Base-by-base conservation (phyloP, 2,888 invertebrate genomes). In the Lithodes maja region DNA sequence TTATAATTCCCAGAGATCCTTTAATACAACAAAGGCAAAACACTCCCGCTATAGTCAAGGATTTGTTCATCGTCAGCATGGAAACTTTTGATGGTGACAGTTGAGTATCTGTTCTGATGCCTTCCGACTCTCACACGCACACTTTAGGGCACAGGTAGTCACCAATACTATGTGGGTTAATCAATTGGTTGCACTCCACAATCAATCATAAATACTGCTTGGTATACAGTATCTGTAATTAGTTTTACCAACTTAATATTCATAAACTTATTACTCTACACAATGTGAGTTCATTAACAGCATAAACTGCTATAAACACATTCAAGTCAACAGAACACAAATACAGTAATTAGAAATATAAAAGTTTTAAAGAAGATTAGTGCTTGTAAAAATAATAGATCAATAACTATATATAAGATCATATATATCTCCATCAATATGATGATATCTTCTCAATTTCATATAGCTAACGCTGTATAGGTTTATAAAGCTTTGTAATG, bases 81-180 rank as follows among this genome's bases (percentile, higher is more conserved):
- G 82, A 82, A 82, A 82, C 17, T 69, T 82, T 82, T 82, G 82
- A 82, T 69, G 52, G 68, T 69, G 49, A 82, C 82, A 82, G 82
- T 82, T 82, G 50, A 82, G 82, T 82, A 82, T 50, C 82, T 49
- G 69, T 68, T 69, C 82, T 82, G 82, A 69, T 82, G 82, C 82
- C 69, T 82, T 50, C 82, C 33, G 52, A 82, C 82, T 68, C n/a
- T 3, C 53, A 79, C 12, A 79, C 3, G 53, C 53, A 15, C 9
- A 77, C n/a, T 9, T 49, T 52, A 49, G 9, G 50, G 12, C 5
- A 77, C 17, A 17, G 17, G 7, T n/a, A 75, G 7, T 75, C 75
- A 75, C 17, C 53, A 78, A 50, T 49, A 78, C 33, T 33, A 33
- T 33, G 33, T 33, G 33, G 33, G 33, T 33, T 33, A 33, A 33